These are phyloP conservation scores for Stictonetta naevosa DNA, from an alignment of 2,113 vertebrate genomes.

Conservation along the genomic window DNA sequence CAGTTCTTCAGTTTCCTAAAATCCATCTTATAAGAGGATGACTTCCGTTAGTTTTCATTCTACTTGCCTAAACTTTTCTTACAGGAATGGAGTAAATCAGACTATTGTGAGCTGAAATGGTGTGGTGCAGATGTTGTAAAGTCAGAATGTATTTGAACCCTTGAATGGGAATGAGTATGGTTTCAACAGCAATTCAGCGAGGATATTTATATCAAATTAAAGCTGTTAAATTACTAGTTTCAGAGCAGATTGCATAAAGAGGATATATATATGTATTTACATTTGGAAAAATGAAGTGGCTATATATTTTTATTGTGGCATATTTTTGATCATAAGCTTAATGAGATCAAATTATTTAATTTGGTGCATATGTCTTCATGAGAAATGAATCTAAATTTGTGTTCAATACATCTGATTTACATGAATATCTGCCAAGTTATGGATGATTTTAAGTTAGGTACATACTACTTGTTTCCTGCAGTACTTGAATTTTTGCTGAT, in stretches of 20 bases:
- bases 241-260: not conserved
- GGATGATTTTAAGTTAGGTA: not conserved
- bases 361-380: not conserved
- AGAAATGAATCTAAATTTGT: not conserved
- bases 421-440: not conserved
- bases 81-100: not conserved
- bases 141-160: not conserved
- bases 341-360: not conserved
- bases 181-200: not conserved
- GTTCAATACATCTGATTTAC: not conserved
- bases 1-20: not conserved
- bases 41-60: not conserved
- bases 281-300: not conserved
- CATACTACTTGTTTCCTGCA: not conserved
- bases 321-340: not conserved
- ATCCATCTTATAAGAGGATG: not conserved
- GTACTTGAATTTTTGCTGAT: not conserved
- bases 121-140: accelerated
- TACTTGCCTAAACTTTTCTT: not conserved
- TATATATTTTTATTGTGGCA: not conserved
- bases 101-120: not conserved
- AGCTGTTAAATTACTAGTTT: not conserved
- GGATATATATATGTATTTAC: not conserved
- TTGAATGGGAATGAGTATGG: not conserved
- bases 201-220: not conserved